A percentile compares a stretch with the other conserved stretches of the same genome.
Conservation (phyloP, 2,888 invertebrate species). For the Invenusta paracnida region DNA sequence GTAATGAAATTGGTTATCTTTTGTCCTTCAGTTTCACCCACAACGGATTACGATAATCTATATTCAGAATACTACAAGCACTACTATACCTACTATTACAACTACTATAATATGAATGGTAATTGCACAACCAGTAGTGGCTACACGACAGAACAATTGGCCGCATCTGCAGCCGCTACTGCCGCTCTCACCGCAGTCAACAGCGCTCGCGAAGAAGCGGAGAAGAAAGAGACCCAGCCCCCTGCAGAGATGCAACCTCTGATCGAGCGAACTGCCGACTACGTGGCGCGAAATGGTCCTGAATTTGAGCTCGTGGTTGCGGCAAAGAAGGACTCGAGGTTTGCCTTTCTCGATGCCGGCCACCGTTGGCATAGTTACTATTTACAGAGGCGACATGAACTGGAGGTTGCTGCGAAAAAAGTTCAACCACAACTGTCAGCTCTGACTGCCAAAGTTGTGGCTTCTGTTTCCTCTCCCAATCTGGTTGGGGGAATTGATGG, state of each 20-base stretch:
- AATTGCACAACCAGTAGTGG: neutral
- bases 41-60: neutral
- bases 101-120: conserved; percentile 8
- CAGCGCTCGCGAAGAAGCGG: neutral
- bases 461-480: neutral
- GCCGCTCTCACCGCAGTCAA: conserved; percentile 33
- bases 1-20: too few relatives aligned
- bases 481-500: neutral
- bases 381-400: neutral
- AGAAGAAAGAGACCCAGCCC: neutral
- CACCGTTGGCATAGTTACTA: conserved; percentile 80
- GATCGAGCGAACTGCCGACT: conserved; percentile 91
- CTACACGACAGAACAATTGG: neutral
- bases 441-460: neutral
- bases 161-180: neutral
- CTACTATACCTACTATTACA: conserved; percentile 38
- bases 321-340: conserved; percentile 69
- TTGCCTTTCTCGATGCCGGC: conserved; percentile 75
- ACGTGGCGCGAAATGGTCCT: conserved; percentile 88
- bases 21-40: too few relatives aligned
- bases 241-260: conserved; percentile 67
- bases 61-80: conserved; percentile 31
- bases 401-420: neutral
- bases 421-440: neutral
- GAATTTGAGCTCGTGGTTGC: conserved; percentile 74